phyloP scores from a whole-genome alignment of 2,113 vertebrate species.

The Onychostoma macrolepis region DNA sequence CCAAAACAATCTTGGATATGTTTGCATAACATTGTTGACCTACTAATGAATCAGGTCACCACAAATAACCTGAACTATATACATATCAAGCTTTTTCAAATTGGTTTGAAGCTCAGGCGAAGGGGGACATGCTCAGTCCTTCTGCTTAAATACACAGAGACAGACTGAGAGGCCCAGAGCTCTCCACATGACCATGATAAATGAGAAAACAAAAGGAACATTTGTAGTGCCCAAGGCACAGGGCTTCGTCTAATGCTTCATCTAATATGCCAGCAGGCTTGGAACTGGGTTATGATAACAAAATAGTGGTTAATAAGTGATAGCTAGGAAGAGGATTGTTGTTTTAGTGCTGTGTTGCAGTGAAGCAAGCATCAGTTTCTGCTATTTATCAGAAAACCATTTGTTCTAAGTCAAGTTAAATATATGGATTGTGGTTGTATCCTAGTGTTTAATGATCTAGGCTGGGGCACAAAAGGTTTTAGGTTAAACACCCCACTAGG shows the following conservation, averaged over 20 bases:
- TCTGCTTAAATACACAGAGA: conserved; percentile 23
- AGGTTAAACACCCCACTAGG: conserved; percentile 5
- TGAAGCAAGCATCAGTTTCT: not conserved
- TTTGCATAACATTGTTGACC: conserved; percentile 1
- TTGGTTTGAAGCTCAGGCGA: not conserved
- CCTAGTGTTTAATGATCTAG: not conserved
- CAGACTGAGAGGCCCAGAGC: conserved; percentile 12
- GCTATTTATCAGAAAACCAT: not conserved
- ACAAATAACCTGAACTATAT: conserved; percentile 24
- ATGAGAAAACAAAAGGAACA: conserved; percentile 31
- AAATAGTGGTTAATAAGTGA: not conserved
- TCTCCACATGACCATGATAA: conserved; percentile 39
- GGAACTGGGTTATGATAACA: conserved; percentile 17
- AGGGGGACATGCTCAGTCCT: not conserved
- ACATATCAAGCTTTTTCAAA: not conserved
- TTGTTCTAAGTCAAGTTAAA: not conserved
- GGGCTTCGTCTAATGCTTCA: conserved; percentile 7
- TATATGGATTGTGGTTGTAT: not conserved
- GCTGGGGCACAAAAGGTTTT: not conserved
- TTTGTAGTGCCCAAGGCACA: conserved; percentile 22
- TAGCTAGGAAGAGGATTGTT: not conserved
- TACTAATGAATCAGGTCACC: not conserved
- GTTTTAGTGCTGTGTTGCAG: not conserved
- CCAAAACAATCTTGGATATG: not conserved
- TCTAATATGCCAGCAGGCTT: conserved; percentile 19